Conservation (phyloP, 2,113 vertebrate genomes). For the Periophthalmodon schlosseri region DNA sequence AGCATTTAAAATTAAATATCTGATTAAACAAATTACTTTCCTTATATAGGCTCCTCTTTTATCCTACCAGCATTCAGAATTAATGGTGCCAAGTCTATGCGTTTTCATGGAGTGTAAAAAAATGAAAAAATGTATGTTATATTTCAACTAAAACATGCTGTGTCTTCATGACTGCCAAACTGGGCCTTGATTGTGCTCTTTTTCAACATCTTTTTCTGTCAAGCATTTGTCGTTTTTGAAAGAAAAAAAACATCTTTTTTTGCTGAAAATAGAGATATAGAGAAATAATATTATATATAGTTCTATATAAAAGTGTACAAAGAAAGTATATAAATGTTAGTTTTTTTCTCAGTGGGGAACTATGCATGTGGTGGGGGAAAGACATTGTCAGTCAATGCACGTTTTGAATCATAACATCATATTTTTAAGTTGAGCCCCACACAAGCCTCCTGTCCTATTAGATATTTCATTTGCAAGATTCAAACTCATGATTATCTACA, state of each 20-base stretch:
- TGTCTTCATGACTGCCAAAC: constrained; percentile 76
- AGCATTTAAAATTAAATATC: too few species aligned
- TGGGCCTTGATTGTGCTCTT: constrained; percentile 65
- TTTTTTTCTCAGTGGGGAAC: constrained; percentile 73
- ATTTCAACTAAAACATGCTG: constrained; percentile 59
- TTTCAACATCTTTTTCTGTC: constrained; percentile 42
- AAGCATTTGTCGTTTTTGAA: constrained; percentile 52
- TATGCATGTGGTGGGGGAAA: constrained; percentile 77
- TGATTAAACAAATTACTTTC: too few species aligned
- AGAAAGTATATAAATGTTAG: constrained; percentile 73
- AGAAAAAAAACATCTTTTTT: constrained; percentile 49
- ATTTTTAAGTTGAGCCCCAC: constrained; percentile 36
- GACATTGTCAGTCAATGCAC: constrained; percentile 65
- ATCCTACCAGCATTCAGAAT: constrained; percentile 79
- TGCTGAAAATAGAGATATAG: constrained; percentile 77
- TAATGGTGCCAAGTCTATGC: constrained; percentile 76
- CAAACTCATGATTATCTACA: background rate
- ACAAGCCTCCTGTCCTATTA: constrained; percentile 2
- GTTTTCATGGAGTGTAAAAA: constrained; percentile 50
- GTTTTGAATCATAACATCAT: constrained; percentile 52
- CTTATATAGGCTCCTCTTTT: constrained; percentile 39
- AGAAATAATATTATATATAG: constrained; percentile 77
- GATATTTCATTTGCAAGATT: constrained; percentile 1
- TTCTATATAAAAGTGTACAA: constrained; percentile 78
- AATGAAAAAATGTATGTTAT: constrained; percentile 24